phyloP scores from a whole-genome alignment of 2,113 vertebrate species.

The Dermatemys mawii region DNA sequence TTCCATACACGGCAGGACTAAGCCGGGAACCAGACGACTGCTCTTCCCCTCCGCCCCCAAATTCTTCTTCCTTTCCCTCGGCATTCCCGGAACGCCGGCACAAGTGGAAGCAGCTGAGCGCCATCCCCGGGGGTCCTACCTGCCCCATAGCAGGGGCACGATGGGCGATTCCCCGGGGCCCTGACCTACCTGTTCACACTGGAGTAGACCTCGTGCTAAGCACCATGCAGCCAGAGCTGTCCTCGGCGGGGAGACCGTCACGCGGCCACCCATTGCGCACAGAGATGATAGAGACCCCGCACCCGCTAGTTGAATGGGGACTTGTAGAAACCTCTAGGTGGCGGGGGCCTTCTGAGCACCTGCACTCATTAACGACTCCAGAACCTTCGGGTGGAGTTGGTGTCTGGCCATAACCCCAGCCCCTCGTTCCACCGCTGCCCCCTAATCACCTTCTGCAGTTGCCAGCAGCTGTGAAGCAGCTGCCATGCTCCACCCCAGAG shows the following conservation, averaged over 20 bases:
- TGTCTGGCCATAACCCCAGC: neutral
- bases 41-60: neutral
- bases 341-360: no score
- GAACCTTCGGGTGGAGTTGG: no score
- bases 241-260: neutral
- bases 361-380: neutral
- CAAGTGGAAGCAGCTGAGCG: neutral
- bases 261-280: neutral
- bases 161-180: neutral
- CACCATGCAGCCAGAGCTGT: neutral
- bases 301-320: neutral
- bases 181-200: neutral
- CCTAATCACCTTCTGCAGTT: fast-evolving
- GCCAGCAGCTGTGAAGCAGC: neutral
- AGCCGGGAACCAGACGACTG: neutral
- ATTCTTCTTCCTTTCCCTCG: neutral
- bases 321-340: neutral
- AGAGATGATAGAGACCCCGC: no score
- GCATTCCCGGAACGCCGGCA: neutral
- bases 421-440: neutral
- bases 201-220: no score
- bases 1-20: neutral
- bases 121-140: neutral
- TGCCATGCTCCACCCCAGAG: neutral
- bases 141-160: neutral